Base-by-base conservation (phyloP, 2,113 vertebrate species). In the Platichthys stellatus region DNA sequence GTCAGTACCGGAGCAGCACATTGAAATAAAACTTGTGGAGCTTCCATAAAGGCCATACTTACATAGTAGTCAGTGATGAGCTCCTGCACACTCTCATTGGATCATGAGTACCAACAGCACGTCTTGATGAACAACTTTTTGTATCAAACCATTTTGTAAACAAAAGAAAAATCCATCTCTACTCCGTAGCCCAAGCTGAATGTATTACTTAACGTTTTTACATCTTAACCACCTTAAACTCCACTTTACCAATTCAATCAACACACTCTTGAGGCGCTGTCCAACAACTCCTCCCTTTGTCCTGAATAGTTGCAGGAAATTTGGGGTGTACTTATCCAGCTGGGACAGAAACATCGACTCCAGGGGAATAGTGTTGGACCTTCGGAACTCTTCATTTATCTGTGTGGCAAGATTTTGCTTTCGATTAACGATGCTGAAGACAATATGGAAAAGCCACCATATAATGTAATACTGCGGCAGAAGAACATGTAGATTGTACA, bases 61-160 rank as follows among this genome's bases (percentile, higher is more conserved):
- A 81, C 86, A 21, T 31, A 43, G 24, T 77, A 70, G 69, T 73
- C 82, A 40, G 72, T 69, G 60, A 85, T 63, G 21, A 82, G 78
- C 1, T 87, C 78, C 9, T 72, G 5, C 2, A 13, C 51, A 53
- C 28, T 78, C 60, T 87, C 35, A 38, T 8, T 38, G 7, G 35
- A 38, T 38, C 35, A 38, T 9, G 31, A 35, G 31, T 35, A 35
- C 31, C 31, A 35, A 35, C 31, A 35, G 31, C 31, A 35, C 1
- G 31, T 35, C 31, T 35, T 35, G 31, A 35, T 35, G 28, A 28
- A 28, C 31, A 35, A 35, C 8, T 35, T 35, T 35, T 7, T 35
- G 7, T 35, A 35, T 35, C 31, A 35, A 35, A 35, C 31, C 31
- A 35, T 35, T 7, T 35, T 15, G 20, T 21, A 21, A n/a, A n/a